These are phyloP conservation scores for Cyclina sinensis DNA, from an alignment of 1,140 invertebrate species.

Conservation along the genomic window DNA sequence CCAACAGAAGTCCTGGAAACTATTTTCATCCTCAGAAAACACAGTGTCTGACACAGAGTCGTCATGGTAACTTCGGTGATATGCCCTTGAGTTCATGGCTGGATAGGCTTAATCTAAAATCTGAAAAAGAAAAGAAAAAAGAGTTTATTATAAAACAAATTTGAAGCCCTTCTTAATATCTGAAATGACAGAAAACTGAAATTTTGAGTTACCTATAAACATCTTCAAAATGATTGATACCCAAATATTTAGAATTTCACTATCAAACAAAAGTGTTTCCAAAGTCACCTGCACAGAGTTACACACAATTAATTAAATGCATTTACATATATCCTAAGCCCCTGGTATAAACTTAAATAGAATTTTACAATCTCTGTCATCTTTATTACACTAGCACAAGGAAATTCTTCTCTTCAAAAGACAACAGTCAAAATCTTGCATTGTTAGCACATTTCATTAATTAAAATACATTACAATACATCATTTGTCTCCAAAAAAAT, in stretches of 20 bases:
- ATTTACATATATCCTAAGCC: not conserved
- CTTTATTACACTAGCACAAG: not conserved
- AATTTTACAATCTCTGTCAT: not conserved
- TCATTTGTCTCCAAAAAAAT: not conserved
- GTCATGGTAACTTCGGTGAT: conserved; percentile 19
- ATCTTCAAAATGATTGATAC: no score
- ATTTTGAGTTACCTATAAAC: no score
- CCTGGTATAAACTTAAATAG: not conserved
- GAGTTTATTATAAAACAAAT: no score
- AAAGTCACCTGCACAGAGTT: no score
- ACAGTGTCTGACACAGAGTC: conserved; percentile 54
- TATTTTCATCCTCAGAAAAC: conserved; percentile 54
- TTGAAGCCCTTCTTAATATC: not conserved
- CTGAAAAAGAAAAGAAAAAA: conserved; percentile 2
- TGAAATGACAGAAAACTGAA: no score
- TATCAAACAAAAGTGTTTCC: no score
- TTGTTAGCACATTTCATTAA: not conserved
- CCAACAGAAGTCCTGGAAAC: conserved; percentile 22
- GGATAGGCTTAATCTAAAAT: not conserved
- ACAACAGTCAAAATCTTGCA: not conserved
- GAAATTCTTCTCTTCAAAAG: not conserved
- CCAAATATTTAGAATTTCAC: no score
- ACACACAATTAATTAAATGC: no score
- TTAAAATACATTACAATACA: no score
- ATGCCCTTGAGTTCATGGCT: not conserved